Base-by-base conservation (phyloP, 2,888 invertebrate genomes). In the Dastarcus helophoroides region DNA sequence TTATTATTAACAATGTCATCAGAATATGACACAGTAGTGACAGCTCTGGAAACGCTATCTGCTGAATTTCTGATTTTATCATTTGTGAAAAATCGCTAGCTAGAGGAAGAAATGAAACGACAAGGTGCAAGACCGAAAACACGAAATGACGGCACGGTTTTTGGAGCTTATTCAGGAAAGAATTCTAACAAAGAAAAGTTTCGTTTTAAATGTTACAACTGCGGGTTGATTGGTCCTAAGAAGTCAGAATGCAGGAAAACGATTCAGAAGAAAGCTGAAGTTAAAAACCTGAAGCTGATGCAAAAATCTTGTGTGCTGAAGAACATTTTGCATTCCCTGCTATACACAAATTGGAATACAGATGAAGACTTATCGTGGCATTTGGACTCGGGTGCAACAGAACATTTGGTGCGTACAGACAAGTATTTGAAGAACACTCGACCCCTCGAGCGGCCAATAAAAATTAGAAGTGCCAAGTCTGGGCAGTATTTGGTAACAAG, bases 381-480 rank as follows among this genome's bases (percentile, higher is more conserved):
- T 26, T 26, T 48, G 10, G 45, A 50, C 28, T 45, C 46, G 2
- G 47, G 47, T 9, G 38, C 47, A 6, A 39, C 42, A 5, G 43
- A 47, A 33, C 46, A 47, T 33, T 13, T 47, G 17, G 27, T 40
- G 4, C 38, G 22, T 19, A 22, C 14, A 3, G 19, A 15, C 2
- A 17, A 23, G 9, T 7, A 21, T 6, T 24, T 46, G 14, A 28
- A 5, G 6, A 42, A 44, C 22, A 26, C 36, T 2, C 24, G 27
- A 15, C 32, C 32, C 10, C 29, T 54, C 29, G 28, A 38, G 19
- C 13, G 14, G 6, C 50, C 47, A 6, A 9, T 55, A 4, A 45
- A 50, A 39, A 54, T 55, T 14, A 46, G 44, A 25, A 33, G 53
- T 22, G 53, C 55, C 29, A 52, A 51, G 42, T 32, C 42, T 29